Evolutionary conservation across 2,113 vertebrate species (phyloP), one percentile per base, ranked within the genome.

Genomic region (Morone saxatilis): DNA sequence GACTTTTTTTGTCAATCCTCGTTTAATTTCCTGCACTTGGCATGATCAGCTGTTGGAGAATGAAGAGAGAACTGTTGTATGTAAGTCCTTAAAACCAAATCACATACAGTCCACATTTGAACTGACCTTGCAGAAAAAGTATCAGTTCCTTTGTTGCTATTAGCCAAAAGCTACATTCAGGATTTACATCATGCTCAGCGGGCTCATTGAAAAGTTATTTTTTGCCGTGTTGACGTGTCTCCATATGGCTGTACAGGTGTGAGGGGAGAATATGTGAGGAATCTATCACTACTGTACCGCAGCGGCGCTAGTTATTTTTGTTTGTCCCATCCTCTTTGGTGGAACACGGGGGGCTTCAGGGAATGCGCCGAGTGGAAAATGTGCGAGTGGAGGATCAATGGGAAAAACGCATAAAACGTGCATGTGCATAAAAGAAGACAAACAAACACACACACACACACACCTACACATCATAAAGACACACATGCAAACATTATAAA

Each of bases 181-280:
- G 16, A 22, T 86, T 80, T 57, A 78, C 38, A 45, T 81, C 54
- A 50, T 7, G 51, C 81, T 67, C 76, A 40, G 45, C 57, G 48
- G 43, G 41, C 77, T 86, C 71, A 80, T 74, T 82, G 83, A 88
- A 83, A 87, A 90, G 76, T 91, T 85, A 47, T 93, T 93, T 87
- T 90, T 83, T 83, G 83, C 84, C 62, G 41, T 25, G 60, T 88
- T 88, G 89, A 86, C 65, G 22, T 80, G 83, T 61, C 82, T 90
- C 91, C 86, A 88, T 93, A 91, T 91, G 92, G 84, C 90, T 85
- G 88, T 88, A 87, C 91, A 92, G 92, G 91, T 93, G 94, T 91
- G 87, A 86, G 82, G 85, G 72, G 84, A 76, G 69, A 85, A 80
- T 71, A 76, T 84, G 86, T 81, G 87, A 89, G 78, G 81, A 87